Evolutionary conservation across 2,888 invertebrate species (phyloP).

Genomic region (Congeria kusceri): DNA sequence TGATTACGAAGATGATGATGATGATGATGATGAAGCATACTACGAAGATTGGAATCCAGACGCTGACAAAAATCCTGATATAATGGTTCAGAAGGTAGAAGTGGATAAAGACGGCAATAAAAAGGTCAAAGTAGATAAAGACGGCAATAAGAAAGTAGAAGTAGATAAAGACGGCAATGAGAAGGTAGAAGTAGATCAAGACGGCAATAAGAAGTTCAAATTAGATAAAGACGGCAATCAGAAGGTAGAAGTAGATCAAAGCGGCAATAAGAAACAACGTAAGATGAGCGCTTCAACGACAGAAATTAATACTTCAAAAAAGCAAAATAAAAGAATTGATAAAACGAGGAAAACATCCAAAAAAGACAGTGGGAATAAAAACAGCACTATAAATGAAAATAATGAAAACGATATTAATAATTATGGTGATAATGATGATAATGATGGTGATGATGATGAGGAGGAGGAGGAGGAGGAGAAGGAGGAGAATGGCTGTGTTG

Average conservation of each 20-base stretch:
- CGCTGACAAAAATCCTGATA: slow-evolving; percentile 54
- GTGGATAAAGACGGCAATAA: slow-evolving; percentile 9
- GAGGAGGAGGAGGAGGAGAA: not conserved
- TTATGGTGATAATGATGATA: not conserved
- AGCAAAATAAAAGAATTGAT: not conserved
- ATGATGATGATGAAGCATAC: slow-evolving; percentile 19
- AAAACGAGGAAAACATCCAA: not conserved
- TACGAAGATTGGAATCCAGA: slow-evolving; percentile 57
- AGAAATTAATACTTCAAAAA: not conserved
- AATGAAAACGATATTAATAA: not conserved
- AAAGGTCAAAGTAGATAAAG: slow-evolving; percentile 16
- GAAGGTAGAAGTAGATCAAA: no score
- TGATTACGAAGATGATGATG: slow-evolving; percentile 22
- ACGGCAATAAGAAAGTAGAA: slow-evolving; percentile 19
- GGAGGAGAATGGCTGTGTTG: slow-evolving; percentile 2
- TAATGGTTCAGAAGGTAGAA: slow-evolving; percentile 28
- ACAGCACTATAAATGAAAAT: not conserved
- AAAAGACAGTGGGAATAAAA: not conserved
- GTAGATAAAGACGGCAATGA: slow-evolving; percentile 10
- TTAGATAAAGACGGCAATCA: no score
- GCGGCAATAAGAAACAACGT: not conserved
- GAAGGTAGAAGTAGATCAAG: slow-evolving; percentile 17
- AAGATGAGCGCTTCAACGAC: not conserved
- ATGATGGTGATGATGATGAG: slow-evolving; percentile 2
- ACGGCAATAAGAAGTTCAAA: no score